Evolutionary conservation across 1,140 invertebrate genomes (phyloP).

Genomic region (Heterodera carotae): DNA sequence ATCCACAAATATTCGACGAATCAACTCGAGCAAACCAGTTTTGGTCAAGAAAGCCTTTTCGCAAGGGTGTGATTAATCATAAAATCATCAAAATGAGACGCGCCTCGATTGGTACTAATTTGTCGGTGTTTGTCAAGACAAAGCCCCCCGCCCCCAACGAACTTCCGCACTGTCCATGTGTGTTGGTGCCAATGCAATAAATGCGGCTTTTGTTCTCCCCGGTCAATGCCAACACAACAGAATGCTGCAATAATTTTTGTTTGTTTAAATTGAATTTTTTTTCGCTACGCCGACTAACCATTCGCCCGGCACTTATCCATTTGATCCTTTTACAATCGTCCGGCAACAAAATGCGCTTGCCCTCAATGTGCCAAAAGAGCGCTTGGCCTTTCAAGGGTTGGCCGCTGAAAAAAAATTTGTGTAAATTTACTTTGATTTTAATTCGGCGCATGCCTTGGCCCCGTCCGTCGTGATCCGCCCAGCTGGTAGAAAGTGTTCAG

Average conservation of each 20-base stretch:
- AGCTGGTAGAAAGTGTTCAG: slow-evolving; percentile 60
- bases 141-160: no score
- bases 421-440: background rate
- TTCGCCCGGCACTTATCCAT: slow-evolving; percentile 22
- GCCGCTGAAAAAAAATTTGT: slow-evolving; percentile 15
- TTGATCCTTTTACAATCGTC: slow-evolving; percentile 1
- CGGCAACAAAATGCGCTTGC: slow-evolving; percentile 21
- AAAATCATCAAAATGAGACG: no score
- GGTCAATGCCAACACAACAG: slow-evolving; percentile 36
- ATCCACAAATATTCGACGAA: background rate
- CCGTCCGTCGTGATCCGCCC: slow-evolving; percentile 36
- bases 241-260: slow-evolving; percentile 33
- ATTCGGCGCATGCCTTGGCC: background rate
- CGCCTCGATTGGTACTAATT: no score
- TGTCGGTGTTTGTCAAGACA: no score
- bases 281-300: slow-evolving; percentile 6
- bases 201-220: slow-evolving; percentile 43
- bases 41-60: no score
- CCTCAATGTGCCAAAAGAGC: slow-evolving; percentile 30
- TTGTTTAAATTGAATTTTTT: background rate
- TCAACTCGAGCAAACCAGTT: no score
- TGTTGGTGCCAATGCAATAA: slow-evolving; percentile 59
- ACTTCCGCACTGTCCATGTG: slow-evolving; percentile 60
- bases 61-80: no score
- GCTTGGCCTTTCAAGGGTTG: slow-evolving; percentile 1